Evolutionary conservation across 2,113 vertebrate species (phyloP).

Genomic region (Microtus richardsoni): DNA sequence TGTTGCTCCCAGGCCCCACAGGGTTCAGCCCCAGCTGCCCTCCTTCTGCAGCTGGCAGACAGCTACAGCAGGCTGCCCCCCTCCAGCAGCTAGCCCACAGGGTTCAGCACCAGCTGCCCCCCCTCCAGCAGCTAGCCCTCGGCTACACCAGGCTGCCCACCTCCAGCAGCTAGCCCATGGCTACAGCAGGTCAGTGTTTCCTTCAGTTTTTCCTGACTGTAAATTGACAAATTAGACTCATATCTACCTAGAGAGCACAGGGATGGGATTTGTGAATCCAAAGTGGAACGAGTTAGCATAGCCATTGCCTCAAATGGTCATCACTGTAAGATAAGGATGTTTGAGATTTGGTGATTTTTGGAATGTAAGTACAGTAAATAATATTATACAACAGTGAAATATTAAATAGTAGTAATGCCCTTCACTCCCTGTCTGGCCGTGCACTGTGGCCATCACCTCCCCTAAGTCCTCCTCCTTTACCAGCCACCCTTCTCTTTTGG

Average conservation of each 20-base stretch:
- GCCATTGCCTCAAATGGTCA: neutral
- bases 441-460: neutral
- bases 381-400: neutral
- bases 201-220: neutral
- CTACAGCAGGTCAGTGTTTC: accelerated
- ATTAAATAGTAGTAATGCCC: neutral
- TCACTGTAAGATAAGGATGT: neutral
- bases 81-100: too few relatives aligned
- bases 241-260: neutral
- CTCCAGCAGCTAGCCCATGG: too few relatives aligned
- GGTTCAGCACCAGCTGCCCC: too few relatives aligned
- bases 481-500: neutral
- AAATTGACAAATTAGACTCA: neutral
- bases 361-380: neutral
- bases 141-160: too few relatives aligned
- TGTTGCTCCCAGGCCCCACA: neutral
- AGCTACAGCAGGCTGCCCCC: too few relatives aligned
- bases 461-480: too few relatives aligned
- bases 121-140: too few relatives aligned
- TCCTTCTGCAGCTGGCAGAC: neutral
- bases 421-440: neutral
- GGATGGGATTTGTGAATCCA: neutral
- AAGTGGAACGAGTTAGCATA: neutral
- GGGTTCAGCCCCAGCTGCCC: neutral
- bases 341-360: neutral